These are phyloP conservation scores for Maccullochella peelii DNA, from an alignment of 2,113 vertebrate species.

Conservation along the genomic window DNA sequence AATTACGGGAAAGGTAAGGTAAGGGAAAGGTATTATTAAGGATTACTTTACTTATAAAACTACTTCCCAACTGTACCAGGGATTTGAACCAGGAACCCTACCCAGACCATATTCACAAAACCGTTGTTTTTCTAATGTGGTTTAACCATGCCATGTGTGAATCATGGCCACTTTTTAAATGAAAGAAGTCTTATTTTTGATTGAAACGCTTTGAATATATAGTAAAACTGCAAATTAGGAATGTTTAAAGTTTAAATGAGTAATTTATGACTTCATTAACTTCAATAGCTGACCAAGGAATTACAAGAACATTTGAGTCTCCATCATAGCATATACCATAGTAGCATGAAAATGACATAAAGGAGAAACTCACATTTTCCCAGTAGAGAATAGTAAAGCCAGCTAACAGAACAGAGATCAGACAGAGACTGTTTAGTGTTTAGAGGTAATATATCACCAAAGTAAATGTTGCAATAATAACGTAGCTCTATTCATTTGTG, in stretches of 20 bases:
- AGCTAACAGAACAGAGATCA: conserved; percentile 34
- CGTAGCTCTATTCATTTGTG: neutral
- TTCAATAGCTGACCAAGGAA: conserved; percentile 11
- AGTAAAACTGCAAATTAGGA: neutral
- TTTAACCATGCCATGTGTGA: neutral
- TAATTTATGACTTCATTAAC: conserved; percentile 19
- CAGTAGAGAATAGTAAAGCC: neutral
- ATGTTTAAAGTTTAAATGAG: neutral
- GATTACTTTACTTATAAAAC: neutral
- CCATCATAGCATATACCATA: neutral
- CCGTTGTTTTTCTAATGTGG: conserved; percentile 5
- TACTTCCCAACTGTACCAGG: neutral
- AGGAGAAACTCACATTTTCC: conserved; percentile 27
- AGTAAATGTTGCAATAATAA: conserved; percentile 5
- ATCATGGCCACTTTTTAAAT: neutral
- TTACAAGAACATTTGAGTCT: conserved; percentile 1
- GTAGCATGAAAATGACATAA: conserved; percentile 5
- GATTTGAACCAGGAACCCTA: conserved; percentile 9
- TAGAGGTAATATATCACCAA: neutral
- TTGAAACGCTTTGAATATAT: neutral
- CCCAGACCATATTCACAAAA: neutral
- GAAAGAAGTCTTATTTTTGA: neutral
- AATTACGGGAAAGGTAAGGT: neutral
- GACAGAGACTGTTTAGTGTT: conserved; percentile 5
- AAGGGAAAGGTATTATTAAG: neutral